Conservation (phyloP, 2,888 invertebrate genomes). For the Rhyacophila evoluta region DNA sequence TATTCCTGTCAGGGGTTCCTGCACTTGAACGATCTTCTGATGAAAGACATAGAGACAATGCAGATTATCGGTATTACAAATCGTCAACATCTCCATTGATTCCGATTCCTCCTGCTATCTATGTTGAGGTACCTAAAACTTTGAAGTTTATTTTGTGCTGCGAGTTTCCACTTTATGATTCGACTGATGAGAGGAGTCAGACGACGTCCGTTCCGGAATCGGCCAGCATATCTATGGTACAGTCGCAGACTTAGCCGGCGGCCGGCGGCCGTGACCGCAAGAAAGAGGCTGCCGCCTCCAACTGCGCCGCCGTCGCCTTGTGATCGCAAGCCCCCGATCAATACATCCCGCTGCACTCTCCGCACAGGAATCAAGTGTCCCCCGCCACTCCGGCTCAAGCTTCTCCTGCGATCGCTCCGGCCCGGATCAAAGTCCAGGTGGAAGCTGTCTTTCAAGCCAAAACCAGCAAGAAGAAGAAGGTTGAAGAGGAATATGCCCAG, state of each 20-base stretch:
- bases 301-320: slow-evolving; percentile 63
- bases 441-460: neutral
- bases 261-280: slow-evolving; percentile 60
- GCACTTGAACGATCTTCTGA: slow-evolving; percentile 88
- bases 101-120: slow-evolving; percentile 88
- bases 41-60: slow-evolving; percentile 87
- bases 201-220: slow-evolving; percentile 77
- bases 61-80: slow-evolving; percentile 90
- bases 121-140: slow-evolving; percentile 86
- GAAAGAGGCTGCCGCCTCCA: slow-evolving; percentile 60
- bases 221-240: slow-evolving; percentile 77
- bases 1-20: slow-evolving; percentile 93
- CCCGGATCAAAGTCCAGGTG: neutral
- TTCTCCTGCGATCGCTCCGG: neutral
- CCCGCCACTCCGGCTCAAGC: neutral
- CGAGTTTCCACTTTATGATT: slow-evolving; percentile 90
- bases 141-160: slow-evolving; percentile 88
- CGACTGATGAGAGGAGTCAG: slow-evolving; percentile 75
- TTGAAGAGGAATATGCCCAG: neutral
- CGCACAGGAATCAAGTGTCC: neutral
- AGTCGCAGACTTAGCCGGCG: slow-evolving; percentile 79
- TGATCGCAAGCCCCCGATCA: slow-evolving; percentile 62
- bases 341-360: slow-evolving; percentile 8
- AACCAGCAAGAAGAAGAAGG: neutral
- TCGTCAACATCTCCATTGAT: slow-evolving; percentile 89